These are phyloP conservation scores for Machimus rusticus DNA, from an alignment of 2,888 invertebrate genomes.

Conservation along the genomic window DNA sequence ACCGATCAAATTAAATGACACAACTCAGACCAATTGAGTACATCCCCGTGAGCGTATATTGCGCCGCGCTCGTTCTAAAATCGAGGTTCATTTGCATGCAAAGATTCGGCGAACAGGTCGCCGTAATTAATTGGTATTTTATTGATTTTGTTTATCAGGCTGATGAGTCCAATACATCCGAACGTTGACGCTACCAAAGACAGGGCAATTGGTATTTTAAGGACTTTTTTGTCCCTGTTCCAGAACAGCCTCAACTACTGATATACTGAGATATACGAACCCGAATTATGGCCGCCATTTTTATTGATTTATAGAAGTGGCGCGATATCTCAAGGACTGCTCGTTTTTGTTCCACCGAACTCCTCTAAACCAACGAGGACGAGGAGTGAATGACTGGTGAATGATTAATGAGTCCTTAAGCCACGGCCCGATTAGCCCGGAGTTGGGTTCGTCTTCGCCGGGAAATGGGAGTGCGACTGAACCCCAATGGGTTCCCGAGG, in stretches of 20 bases:
- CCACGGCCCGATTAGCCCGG: conserved; percentile 42
- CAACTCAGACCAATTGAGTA: background rate
- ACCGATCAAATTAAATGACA: conserved; percentile 25
- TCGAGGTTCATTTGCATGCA: background rate
- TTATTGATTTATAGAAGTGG: conserved; percentile 30
- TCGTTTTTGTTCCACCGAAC: conserved; percentile 2
- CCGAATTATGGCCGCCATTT: conserved; percentile 13
- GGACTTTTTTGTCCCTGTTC: background rate
- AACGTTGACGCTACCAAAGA: background rate
- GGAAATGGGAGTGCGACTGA: conserved; percentile 24
- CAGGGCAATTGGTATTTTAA: background rate
- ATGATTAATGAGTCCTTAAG: conserved; percentile 44
- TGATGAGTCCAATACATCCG: background rate
- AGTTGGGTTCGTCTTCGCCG: conserved; percentile 16
- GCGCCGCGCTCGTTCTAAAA: background rate
- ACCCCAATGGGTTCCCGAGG: background rate
- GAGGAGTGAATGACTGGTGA: conserved; percentile 40
- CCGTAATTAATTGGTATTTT: conserved; percentile 24
- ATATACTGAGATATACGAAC: background rate
- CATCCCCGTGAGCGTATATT: background rate
- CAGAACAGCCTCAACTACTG: background rate
- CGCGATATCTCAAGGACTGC: background rate
- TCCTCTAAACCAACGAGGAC: background rate
- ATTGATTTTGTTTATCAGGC: conserved; percentile 22
- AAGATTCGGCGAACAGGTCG: conserved; percentile 3